phyloP scores from a whole-genome alignment of 2,797 vertebrate species.

The Spondyliosoma cantharus region DNA sequence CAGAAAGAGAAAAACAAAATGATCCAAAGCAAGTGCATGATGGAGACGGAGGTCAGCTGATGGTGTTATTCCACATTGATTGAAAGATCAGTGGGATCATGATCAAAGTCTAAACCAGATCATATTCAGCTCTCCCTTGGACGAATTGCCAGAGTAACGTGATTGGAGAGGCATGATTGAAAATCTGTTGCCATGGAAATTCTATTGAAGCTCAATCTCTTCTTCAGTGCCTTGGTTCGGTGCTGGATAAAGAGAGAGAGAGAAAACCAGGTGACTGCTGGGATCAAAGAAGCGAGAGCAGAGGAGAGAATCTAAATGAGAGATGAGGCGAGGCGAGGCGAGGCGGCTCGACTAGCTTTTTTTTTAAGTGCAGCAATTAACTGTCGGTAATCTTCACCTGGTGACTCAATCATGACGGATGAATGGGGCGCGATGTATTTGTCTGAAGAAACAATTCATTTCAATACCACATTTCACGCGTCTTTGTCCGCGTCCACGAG shows the following conservation, averaged over 20 bases:
- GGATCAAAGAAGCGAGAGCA: conserved; percentile 65
- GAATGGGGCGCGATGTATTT: conserved; percentile 46
- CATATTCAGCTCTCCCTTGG: conserved; percentile 47
- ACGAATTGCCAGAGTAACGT: conserved; percentile 42
- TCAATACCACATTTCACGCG: conserved; percentile 33
- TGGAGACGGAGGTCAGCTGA: conserved; percentile 46
- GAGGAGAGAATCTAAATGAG: conserved; percentile 59
- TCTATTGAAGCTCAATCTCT: conserved; percentile 68
- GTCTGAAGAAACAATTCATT: conserved; percentile 59
- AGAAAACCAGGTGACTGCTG: conserved; percentile 53
- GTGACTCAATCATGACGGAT: conserved; percentile 35
- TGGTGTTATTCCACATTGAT: conserved; percentile 57
- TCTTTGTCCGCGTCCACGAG: conserved; percentile 35
- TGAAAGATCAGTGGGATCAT: conserved; percentile 69
- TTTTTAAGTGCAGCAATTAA: conserved; percentile 39
- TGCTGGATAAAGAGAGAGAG: conserved; percentile 26
- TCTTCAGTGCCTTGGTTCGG: conserved; percentile 55
- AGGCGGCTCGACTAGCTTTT: conserved; percentile 4
- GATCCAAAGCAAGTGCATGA: conserved; percentile 39
- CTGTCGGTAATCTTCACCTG: conserved; percentile 39
- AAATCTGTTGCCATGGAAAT: conserved; percentile 82
- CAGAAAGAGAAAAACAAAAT: conserved; percentile 23
- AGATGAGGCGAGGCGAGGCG: conserved; percentile 43
- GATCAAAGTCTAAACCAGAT: conserved; percentile 70
- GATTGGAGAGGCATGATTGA: conserved; percentile 68